Evolutionary conservation across 2,113 vertebrate genomes (phyloP), one percentile per base, ranked within the genome.

Genomic region (Anser brachyrhynchus): DNA sequence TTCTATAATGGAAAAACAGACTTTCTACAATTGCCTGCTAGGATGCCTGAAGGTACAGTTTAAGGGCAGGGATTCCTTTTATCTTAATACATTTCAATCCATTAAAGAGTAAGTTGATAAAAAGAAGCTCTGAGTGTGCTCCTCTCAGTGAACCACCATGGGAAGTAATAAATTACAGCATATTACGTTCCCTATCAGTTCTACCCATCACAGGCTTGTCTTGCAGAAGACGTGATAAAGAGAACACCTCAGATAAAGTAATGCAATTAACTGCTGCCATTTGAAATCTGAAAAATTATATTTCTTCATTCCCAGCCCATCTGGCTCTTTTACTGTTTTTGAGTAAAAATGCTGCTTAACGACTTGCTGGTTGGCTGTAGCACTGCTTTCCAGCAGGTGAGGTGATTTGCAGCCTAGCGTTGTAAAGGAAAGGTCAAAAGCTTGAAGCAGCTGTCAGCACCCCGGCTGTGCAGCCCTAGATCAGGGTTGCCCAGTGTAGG

Each of bases 161-260:
- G 55, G 66, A 96, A 94, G 95, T 41, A 91, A 87, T 87, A 93
- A 96, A 87, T 95, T 87, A 95, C 85, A 83, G 82, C 51, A 54
- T 91, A 90, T 90, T 95, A 92, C 80, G 64, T 92, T 92, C 78
- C 41, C 59, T 89, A 90, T 94, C 95, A 90, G 67, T 51, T 72
- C 59, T 54, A 77, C n/a, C 75, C 67, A 93, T 93, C 87, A 70
- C 59, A 79, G 79, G 15, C 64, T 84, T 21, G 3, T 89, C 91
- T 93, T 80, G 90, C 15, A 43, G 78, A 76, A 91, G 87, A 73
- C 0, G 1, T 67, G 90, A 95, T 85, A 94, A 89, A 90, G 77
- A 84, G 83, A 84, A 92, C 91, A 92, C 84, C 84, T 91, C 23
- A 11, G 84, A 55, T 23, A 83, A 92, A 85, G 71, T 64, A 93